Conservation (phyloP, 2,797 vertebrate genomes). For the Silurus lanzhouensis region DNA sequence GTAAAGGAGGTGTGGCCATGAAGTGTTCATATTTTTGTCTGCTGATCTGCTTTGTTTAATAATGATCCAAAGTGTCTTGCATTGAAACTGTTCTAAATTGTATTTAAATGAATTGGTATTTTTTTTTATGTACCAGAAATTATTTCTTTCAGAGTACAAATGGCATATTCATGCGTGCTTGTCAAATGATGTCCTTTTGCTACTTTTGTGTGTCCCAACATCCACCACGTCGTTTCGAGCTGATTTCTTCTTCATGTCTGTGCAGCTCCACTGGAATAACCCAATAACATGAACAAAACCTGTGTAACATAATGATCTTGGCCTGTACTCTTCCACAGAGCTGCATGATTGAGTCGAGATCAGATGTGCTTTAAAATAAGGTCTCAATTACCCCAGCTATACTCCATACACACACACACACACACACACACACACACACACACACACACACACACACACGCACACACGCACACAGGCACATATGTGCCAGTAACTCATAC, state of each 20-base stretch:
- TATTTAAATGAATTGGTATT: neutral
- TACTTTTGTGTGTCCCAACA: neutral
- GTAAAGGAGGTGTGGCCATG: neutral
- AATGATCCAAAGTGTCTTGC: neutral
- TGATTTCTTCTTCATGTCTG: neutral
- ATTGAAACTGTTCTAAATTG: neutral
- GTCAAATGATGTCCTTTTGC: neutral
- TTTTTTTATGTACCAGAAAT: neutral
- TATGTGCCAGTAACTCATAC: conserved; percentile 44
- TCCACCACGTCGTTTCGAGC: neutral
- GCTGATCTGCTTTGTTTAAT: neutral
- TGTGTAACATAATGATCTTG: conserved; percentile 14
- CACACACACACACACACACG: neutral
- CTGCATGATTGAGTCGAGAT: conserved; percentile 69
- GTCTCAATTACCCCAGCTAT: conserved; percentile 66
- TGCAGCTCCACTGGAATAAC: neutral
- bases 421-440: conserved; percentile 36
- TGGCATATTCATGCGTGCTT: neutral
- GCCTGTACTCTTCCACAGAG: conserved; percentile 34
- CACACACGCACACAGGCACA: conserved; percentile 48
- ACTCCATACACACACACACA: conserved; percentile 36
- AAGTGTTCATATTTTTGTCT: neutral
- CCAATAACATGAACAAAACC: neutral
- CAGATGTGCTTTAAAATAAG: conserved; percentile 67
- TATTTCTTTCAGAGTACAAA: neutral